A percentile compares a stretch with the other conserved stretches of the same genome.
Conservation (phyloP, 2,888 invertebrate genomes). For the Dicyrtomina minuta region DNA sequence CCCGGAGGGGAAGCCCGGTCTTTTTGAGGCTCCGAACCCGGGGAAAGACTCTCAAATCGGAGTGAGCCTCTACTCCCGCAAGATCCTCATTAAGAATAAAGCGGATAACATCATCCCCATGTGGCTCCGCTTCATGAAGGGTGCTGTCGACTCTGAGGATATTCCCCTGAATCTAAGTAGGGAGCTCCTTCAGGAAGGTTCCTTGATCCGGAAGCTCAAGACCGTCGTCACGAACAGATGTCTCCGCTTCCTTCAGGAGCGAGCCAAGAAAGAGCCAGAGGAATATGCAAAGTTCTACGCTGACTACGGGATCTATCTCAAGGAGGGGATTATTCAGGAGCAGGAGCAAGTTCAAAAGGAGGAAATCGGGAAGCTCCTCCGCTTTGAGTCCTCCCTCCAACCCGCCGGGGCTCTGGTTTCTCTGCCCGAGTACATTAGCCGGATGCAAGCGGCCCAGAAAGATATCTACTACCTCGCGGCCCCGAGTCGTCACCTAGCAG, state of each 20-base stretch:
- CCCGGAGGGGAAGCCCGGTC: conserved; percentile 85
- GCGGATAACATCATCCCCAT: conserved; percentile 88
- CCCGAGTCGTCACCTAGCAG: conserved; percentile 88
- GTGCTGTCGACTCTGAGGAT: conserved; percentile 97
- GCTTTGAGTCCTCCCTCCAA: conserved; percentile 86
- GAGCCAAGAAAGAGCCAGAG: conserved; percentile 77
- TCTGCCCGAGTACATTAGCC: conserved; percentile 75
- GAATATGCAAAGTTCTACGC: conserved; percentile 83
- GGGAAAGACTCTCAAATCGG: conserved; percentile 81
- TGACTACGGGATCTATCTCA: conserved; percentile 85
- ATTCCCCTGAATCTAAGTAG: conserved; percentile 95
- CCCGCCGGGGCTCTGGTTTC: conserved; percentile 71
- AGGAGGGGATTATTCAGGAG: conserved; percentile 87
- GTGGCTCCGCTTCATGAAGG: conserved; percentile 92
- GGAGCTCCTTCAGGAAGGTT: conserved; percentile 91
- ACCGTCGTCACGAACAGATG: conserved; percentile 80
- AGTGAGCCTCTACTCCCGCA: conserved; percentile 86
- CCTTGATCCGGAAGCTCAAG: conserved; percentile 81
- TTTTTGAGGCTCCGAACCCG: conserved; percentile 91
- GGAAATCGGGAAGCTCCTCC: conserved; percentile 81
- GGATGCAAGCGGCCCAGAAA: conserved; percentile 76
- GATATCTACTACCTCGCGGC: conserved; percentile 91
- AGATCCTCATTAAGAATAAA: conserved; percentile 87
- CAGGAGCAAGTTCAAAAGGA: conserved; percentile 83
- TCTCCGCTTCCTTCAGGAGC: conserved; percentile 80